Evolutionary conservation across 2,797 vertebrate species (phyloP).

Genomic region (Neopelma chrysocephalum): DNA sequence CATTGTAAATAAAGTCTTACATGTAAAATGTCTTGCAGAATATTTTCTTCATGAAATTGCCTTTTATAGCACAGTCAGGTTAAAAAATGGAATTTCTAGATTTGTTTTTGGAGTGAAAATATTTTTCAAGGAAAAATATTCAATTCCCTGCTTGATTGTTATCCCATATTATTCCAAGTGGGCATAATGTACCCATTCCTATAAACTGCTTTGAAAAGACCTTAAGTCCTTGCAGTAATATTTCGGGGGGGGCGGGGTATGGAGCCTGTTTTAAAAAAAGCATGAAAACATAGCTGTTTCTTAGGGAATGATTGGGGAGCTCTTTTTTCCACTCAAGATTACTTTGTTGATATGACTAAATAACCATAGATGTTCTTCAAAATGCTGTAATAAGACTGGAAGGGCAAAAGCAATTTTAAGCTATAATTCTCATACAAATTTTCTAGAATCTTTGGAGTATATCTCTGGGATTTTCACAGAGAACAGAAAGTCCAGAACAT

Average conservation of each 20-base stretch:
- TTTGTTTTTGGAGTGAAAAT: not conserved
- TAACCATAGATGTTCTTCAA: constrained; percentile 24
- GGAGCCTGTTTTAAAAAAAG: constrained; percentile 8
- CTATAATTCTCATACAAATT: not conserved
- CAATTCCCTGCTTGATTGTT: not conserved
- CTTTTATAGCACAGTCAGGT: not conserved
- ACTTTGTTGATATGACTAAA: not conserved
- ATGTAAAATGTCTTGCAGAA: not conserved
- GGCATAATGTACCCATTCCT: not conserved
- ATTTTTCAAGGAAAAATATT: not conserved
- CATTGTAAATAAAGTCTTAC: not conserved
- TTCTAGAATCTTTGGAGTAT: not conserved
- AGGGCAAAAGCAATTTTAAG: not conserved
- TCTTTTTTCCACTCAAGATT: not conserved
- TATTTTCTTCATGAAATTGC: not conserved
- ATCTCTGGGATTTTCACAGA: not conserved
- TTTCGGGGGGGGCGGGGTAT: not conserved
- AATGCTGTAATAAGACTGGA: not conserved
- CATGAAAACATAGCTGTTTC: not conserved
- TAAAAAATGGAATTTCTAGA: not conserved
- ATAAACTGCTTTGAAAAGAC: not conserved
- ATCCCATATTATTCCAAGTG: not conserved
- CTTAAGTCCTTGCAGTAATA: not conserved
- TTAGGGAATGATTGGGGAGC: constrained; percentile 7
- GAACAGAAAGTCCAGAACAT: not conserved